phyloP scores from a whole-genome alignment of 1,140 invertebrate genomes.

The Drosophila ficusphila region DNA sequence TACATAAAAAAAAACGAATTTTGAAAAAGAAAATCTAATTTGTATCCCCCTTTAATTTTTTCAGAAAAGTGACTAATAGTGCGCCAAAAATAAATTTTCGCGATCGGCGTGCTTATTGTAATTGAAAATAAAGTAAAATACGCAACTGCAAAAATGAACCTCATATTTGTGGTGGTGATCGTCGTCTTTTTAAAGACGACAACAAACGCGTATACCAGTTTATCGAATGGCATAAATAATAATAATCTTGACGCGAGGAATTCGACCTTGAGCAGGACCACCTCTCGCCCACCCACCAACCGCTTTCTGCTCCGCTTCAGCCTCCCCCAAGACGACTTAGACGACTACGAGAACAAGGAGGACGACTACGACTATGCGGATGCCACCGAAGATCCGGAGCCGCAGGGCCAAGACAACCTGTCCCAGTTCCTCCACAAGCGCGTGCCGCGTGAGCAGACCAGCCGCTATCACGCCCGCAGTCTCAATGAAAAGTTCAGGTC shows the following conservation, averaged over 20 bases:
- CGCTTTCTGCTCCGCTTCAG: background rate
- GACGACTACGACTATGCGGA: background rate
- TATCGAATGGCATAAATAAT: background rate
- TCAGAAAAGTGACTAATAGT: slow-evolving; percentile 16
- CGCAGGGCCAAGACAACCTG: background rate
- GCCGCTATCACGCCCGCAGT: slow-evolving; percentile 2
- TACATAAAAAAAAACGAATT: background rate
- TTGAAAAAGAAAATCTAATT: background rate
- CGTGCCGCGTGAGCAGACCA: slow-evolving; percentile 31
- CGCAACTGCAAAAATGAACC: slow-evolving; percentile 19
- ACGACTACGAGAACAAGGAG: background rate
- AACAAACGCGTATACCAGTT: background rate
- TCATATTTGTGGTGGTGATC: background rate
- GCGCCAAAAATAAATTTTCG: background rate
- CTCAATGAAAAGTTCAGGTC: slow-evolving; percentile 5
- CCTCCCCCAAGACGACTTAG: background rate
- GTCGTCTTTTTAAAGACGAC: background rate
- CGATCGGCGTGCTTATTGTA: background rate
- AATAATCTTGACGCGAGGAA: slow-evolving; percentile 27
- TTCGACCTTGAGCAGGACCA: slow-evolving; percentile 23
- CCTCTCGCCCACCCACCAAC: slow-evolving; percentile 1
- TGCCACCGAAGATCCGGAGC: background rate
- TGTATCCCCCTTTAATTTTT: background rate
- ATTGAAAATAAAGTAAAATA: background rate
- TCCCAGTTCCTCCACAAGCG: slow-evolving; percentile 14